Percentiles rank a stretch among this genome's conserved stretches.
phyloP scores from a whole-genome alignment of 1,140 invertebrate species.

The Saccostrea glomerata region DNA sequence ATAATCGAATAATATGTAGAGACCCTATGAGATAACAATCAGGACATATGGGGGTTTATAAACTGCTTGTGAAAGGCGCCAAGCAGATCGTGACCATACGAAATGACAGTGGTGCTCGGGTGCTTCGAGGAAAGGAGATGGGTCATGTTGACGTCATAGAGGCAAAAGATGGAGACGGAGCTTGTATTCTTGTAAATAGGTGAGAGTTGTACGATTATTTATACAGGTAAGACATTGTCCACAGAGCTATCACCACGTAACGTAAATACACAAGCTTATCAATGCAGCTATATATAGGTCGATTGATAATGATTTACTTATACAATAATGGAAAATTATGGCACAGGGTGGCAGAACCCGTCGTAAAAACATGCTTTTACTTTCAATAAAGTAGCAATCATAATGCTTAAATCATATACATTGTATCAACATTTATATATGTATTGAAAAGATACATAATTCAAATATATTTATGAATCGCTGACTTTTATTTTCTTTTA shows the following conservation, averaged over 20 bases:
- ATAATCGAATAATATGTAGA: neutral
- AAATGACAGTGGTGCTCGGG: constrained; percentile 64
- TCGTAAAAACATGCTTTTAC: no score
- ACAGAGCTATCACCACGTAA: neutral
- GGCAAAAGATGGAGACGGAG: constrained; percentile 69
- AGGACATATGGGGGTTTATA: constrained; percentile 57
- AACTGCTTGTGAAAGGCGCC: constrained; percentile 79
- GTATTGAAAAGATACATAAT: neutral
- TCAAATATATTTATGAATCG: neutral
- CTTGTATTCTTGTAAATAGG: constrained; percentile 78
- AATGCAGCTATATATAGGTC: neutral
- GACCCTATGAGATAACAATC: neutral
- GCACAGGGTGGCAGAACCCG: no score
- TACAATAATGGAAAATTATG: no score
- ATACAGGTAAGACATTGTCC: neutral
- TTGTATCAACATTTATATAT: no score
- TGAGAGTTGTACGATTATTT: constrained; percentile 50
- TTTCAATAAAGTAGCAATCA: no score
- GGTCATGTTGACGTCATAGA: constrained; percentile 75
- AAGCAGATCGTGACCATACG: constrained; percentile 80
- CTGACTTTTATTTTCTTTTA: constrained; percentile 46
- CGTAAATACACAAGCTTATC: neutral
- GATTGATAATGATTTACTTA: neutral
- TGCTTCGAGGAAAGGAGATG: constrained; percentile 77
- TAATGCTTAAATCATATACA: no score